Conservation (phyloP, 1,140 invertebrate species). For the Pseudomyrmex cubaensis region DNA sequence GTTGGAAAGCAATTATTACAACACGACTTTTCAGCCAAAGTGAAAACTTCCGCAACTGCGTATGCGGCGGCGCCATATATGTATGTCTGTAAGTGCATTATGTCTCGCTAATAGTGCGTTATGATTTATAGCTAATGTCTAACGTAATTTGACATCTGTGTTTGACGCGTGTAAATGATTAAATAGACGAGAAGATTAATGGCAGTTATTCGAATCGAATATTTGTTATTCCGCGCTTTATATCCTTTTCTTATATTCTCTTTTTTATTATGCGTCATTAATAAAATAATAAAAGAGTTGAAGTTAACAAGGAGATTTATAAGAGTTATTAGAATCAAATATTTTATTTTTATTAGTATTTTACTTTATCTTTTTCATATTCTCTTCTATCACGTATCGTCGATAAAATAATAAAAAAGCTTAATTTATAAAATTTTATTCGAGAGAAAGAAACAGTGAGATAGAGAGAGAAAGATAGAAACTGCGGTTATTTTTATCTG, state of each 20-base stretch:
- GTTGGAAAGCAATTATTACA: conserved; percentile 34
- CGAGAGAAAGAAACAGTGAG: too few species aligned
- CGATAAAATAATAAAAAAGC: neutral
- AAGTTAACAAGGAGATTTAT: too few species aligned
- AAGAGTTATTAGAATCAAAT: too few species aligned
- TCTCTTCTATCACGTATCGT: neutral
- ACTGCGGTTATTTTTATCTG: too few species aligned
- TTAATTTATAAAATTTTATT: neutral
- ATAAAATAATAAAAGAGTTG: too few species aligned
- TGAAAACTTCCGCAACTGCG: conserved; percentile 15
- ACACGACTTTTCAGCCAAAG: neutral
- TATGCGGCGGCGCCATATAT: neutral
- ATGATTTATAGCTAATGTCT: neutral
- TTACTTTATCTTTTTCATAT: too few species aligned
- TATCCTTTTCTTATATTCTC: too few species aligned
- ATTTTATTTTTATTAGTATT: too few species aligned
- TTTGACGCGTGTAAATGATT: neutral
- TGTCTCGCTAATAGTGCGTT: neutral
- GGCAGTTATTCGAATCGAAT: neutral
- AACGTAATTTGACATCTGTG: neutral
- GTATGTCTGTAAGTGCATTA: neutral
- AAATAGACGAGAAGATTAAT: neutral
- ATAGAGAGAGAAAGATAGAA: too few species aligned
- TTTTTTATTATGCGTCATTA: too few species aligned
- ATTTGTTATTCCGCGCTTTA: too few species aligned